These are phyloP conservation scores for Monopterus albus DNA, from an alignment of 2,113 vertebrate genomes.

Conservation along the genomic window DNA sequence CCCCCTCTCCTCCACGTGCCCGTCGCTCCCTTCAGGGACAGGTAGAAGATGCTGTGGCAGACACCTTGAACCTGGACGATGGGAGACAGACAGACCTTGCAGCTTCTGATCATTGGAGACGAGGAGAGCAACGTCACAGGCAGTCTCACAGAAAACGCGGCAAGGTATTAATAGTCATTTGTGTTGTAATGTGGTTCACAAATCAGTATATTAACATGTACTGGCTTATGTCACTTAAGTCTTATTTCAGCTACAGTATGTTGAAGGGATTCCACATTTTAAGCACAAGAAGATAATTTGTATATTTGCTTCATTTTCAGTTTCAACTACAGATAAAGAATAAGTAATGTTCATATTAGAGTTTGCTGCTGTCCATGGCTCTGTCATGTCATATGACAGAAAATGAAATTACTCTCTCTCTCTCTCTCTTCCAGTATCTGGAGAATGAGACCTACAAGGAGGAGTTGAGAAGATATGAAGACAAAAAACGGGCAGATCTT, in stretches of 20 bases:
- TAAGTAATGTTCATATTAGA: not conserved
- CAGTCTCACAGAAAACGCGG: slow-evolving; percentile 66
- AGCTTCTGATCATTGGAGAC: slow-evolving; percentile 51
- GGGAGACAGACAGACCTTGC: slow-evolving; percentile 57
- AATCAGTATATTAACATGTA: too few relatives aligned
- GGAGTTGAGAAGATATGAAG: slow-evolving; percentile 84
- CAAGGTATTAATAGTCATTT: slow-evolving; percentile 58
- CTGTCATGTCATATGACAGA: not conserved
- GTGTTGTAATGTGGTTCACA: too few relatives aligned
- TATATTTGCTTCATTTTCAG: too few relatives aligned
- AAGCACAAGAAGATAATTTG: too few relatives aligned
- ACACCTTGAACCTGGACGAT: slow-evolving; percentile 53
- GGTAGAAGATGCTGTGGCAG: slow-evolving; percentile 52
- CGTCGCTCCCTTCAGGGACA: slow-evolving; percentile 39
- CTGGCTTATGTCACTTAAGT: too few relatives aligned
- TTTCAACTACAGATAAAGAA: too few relatives aligned
- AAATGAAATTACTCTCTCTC: not conserved
- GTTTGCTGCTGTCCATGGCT: not conserved
- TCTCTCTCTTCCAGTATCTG: slow-evolving; percentile 67
- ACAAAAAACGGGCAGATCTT: slow-evolving; percentile 77
- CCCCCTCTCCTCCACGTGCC: slow-evolving; percentile 79
- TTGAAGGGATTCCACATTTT: too few relatives aligned
- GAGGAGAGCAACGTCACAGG: slow-evolving; percentile 62
- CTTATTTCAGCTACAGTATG: too few relatives aligned
- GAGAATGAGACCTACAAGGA: slow-evolving; percentile 84